Percentiles rank a stretch among this genome's conserved stretches.
Evolutionary conservation across 2,888 invertebrate genomes (phyloP).

Genomic region (Junonia oenone): DNA sequence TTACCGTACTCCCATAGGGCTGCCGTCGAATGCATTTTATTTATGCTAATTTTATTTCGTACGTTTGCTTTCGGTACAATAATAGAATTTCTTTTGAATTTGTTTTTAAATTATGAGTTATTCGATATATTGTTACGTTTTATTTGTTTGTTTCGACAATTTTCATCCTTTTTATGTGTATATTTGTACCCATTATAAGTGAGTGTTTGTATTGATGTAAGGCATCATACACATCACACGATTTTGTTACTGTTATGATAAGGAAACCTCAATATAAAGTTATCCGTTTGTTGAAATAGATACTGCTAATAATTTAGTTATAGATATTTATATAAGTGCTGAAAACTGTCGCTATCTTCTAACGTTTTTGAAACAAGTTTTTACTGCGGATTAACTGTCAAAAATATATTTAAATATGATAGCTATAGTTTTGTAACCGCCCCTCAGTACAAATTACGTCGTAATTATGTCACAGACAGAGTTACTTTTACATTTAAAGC

Average conservation of each 20-base stretch:
- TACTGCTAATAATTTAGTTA: too few relatives aligned
- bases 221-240: neutral
- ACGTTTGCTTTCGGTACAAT: slow-evolving; percentile 36
- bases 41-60: slow-evolving; percentile 46
- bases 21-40: slow-evolving; percentile 43
- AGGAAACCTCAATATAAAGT: too few relatives aligned
- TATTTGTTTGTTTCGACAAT: neutral
- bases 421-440: too few relatives aligned
- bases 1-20: slow-evolving; percentile 37
- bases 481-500: neutral
- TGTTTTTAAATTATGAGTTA: slow-evolving; percentile 22
- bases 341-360: too few relatives aligned
- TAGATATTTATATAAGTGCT: too few relatives aligned
- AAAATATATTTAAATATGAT: too few relatives aligned
- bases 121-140: neutral
- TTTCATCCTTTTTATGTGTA: too few relatives aligned
- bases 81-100: slow-evolving; percentile 40
- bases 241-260: too few relatives aligned
- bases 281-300: neutral
- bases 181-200: neutral
- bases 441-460: too few relatives aligned
- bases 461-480: neutral
- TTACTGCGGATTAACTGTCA: too few relatives aligned
- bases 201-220: neutral
- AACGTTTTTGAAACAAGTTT: too few relatives aligned